Percentiles rank a stretch among this genome's conserved stretches.
These are phyloP conservation scores for Mixornis gularis DNA, from an alignment of 2,113 vertebrate genomes.

Conservation along the genomic window DNA sequence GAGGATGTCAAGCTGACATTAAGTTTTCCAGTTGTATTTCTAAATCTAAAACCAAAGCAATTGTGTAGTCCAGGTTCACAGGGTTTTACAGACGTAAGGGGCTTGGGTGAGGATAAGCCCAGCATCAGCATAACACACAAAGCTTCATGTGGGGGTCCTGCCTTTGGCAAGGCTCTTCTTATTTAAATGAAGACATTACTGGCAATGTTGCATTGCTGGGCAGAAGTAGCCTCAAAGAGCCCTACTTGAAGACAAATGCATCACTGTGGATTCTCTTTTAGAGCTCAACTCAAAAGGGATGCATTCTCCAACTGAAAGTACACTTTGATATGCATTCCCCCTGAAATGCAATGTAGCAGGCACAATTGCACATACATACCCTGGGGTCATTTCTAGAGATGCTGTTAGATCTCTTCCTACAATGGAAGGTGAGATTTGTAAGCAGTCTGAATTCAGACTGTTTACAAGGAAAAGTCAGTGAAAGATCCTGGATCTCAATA, in stretches of 20 bases:
- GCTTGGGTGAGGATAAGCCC: neutral
- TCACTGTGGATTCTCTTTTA: neutral
- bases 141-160: neutral
- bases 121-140: neutral
- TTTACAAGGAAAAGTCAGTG: neutral
- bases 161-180: neutral
- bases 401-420: neutral
- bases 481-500: neutral
- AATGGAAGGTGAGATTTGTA: neutral
- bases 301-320: neutral
- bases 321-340: neutral
- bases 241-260: neutral
- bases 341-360: neutral
- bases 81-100: neutral
- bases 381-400: neutral
- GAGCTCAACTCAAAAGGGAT: neutral
- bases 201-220: neutral
- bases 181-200: slow-evolving; percentile 24
- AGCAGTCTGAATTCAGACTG: neutral
- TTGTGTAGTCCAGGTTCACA: neutral
- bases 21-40: neutral
- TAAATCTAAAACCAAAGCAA: neutral
- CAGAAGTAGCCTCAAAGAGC: neutral
- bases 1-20: neutral
- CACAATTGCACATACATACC: neutral